Evolutionary conservation across 2,797 vertebrate genomes (phyloP).

Genomic region (Salmo trutta): DNA sequence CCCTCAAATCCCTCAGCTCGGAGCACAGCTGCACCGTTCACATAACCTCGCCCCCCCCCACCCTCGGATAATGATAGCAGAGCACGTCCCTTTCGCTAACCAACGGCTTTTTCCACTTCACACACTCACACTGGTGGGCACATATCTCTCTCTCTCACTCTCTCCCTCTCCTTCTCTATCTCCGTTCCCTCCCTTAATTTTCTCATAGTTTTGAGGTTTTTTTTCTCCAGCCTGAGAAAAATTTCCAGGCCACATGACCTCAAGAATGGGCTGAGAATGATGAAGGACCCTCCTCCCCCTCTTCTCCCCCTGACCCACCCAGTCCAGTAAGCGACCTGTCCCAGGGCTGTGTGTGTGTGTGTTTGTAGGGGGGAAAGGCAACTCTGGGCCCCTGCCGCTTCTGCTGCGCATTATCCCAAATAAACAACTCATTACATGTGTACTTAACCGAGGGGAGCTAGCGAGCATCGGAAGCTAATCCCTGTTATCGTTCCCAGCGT

Average conservation of each 20-base stretch:
- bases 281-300: conserved; percentile 9
- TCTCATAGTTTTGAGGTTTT: conserved; percentile 73
- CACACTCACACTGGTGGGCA: conserved; percentile 56
- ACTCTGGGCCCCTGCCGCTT: conserved; percentile 65
- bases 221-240: conserved; percentile 77
- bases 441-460: conserved; percentile 79
- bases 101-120: conserved; percentile 83
- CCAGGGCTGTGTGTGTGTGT: conserved; percentile 34
- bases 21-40: conserved; percentile 81
- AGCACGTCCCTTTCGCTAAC: conserved; percentile 77
- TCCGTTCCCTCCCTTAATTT: conserved; percentile 48
- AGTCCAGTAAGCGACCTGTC: conserved; percentile 66
- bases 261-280: conserved; percentile 68
- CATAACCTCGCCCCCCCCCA: conserved; percentile 73
- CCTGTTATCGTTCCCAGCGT: conserved; percentile 73
- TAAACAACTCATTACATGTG: conserved; percentile 84
- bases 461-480: conserved; percentile 76
- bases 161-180: background rate
- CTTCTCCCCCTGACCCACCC: conserved; percentile 45
- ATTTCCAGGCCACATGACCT: conserved; percentile 68
- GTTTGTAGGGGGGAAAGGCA: conserved; percentile 12
- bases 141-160: conserved; percentile 41
- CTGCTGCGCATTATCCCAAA: conserved; percentile 80
- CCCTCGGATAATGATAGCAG: conserved; percentile 81
- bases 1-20: conserved; percentile 81